These are phyloP conservation scores for Diglossa cyanea DNA, from an alignment of 2,797 vertebrate genomes.

Conservation along the genomic window DNA sequence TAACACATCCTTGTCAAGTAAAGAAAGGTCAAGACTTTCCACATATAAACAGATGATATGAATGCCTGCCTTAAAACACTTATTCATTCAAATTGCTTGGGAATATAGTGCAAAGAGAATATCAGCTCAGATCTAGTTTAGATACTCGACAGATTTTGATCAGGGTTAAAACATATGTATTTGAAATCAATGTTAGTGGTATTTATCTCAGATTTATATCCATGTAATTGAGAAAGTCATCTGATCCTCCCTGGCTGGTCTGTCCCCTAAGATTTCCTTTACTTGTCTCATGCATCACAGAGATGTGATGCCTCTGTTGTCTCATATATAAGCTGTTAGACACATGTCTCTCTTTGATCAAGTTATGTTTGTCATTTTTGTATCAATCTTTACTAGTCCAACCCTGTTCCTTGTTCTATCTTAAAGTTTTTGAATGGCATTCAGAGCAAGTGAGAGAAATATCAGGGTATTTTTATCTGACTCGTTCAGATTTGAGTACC, in stretches of 20 bases:
- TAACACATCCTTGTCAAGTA: neutral
- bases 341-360: neutral
- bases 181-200: neutral
- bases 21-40: neutral
- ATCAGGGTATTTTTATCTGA: neutral
- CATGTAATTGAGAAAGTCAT: neutral
- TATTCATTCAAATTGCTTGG: neutral
- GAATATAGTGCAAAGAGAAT: neutral
- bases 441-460: neutral
- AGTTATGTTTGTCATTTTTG: neutral
- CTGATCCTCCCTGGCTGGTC: rapidly evolving
- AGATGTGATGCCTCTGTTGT: neutral
- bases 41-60: rapidly evolving
- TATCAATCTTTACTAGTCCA: neutral
- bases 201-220: neutral
- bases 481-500: neutral
- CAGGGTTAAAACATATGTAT: neutral
- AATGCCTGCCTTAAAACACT: neutral
- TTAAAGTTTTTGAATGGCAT: neutral
- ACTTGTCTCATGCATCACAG: neutral
- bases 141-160: neutral
- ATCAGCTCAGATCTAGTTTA: neutral
- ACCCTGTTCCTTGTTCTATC: neutral
- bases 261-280: neutral
- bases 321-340: neutral